Base-by-base conservation (phyloP, 2,888 invertebrate species). In the Malthinus flaveolus region DNA sequence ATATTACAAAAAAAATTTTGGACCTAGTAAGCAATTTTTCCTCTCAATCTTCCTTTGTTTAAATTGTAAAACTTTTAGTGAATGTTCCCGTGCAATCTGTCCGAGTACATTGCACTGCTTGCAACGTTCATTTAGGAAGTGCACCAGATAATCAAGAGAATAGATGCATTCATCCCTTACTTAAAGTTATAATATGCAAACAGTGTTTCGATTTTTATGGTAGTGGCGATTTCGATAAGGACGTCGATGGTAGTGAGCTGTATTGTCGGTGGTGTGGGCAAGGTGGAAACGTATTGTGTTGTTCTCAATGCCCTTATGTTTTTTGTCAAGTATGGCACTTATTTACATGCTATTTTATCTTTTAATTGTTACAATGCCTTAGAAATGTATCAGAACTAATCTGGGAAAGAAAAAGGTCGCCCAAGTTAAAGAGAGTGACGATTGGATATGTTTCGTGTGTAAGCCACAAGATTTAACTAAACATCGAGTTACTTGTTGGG, bases 201-300 rank as follows among this genome's bases (percentile, higher is more conserved):
- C 82, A 83, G 45, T 91, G 91, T 74, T 86, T 86, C 66, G 85
- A 87, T 35, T 91, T 91, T 73, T 91, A 91, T 72, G 88, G 88
- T 50, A 90, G 90, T 74, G 91, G 91, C 4, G 89, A 88, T 68
- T 91, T 91, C 75, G 89, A 89, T 59, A 90, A 90, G 78, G 91
- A 91, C 48, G 90, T 91, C 74, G 91, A 91, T 79, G 90, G 90
- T 15, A 91, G 90, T 10, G 91, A 91, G 73, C 78, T 91, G 61
- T 91, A 91, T 71, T 91, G 91, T 68, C 83, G 91, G 47, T 91
- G 91, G 91, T 91, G 91, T 71, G 91, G 91, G 0, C 90, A 91
- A 75, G 91, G 83, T 32, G 79, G 79, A 0, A 75, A 78, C 76
- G 88, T 91, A 1, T 87, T 90, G 70, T 91, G 91, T 72, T 91